Evolutionary conservation across 1,140 invertebrate species (phyloP).

Genomic region (Phortica variegata): DNA sequence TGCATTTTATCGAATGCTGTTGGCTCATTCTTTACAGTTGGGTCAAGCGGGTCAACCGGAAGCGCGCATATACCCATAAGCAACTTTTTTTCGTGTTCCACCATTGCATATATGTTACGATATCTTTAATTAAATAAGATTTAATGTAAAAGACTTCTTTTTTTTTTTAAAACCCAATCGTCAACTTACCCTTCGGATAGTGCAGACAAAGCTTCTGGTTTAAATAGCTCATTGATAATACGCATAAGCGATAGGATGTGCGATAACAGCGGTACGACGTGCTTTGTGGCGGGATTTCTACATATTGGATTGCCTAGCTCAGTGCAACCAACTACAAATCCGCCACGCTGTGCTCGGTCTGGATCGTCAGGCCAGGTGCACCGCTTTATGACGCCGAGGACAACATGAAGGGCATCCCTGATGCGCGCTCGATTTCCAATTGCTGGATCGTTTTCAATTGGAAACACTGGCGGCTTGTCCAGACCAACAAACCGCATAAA

Average conservation of each 20-base stretch:
- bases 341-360: conserved; percentile 74
- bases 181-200: conserved; percentile 62
- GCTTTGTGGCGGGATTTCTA: conserved; percentile 80
- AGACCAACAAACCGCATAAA: conserved; percentile 79
- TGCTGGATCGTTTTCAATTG: conserved; percentile 54
- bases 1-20: conserved; percentile 78
- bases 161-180: not conserved
- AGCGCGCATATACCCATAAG: conserved; percentile 63
- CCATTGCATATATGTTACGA: conserved; percentile 67
- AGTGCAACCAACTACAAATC: conserved; percentile 75
- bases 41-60: conserved; percentile 57
- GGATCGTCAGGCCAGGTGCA: conserved; percentile 81
- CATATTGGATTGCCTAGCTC: conserved; percentile 75
- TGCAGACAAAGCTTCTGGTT: conserved; percentile 64
- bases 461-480: conserved; percentile 65
- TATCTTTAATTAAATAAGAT: conserved; percentile 54
- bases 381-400: conserved; percentile 81
- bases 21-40: conserved; percentile 57
- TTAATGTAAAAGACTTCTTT: not conserved
- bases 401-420: conserved; percentile 69
- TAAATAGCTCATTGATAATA: conserved; percentile 78
- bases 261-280: conserved; percentile 76
- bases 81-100: conserved; percentile 71
- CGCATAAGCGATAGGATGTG: conserved; percentile 74
- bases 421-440: conserved; percentile 60